phyloP scores from a whole-genome alignment of 2,888 invertebrate species.

The Euplexia lucipara region DNA sequence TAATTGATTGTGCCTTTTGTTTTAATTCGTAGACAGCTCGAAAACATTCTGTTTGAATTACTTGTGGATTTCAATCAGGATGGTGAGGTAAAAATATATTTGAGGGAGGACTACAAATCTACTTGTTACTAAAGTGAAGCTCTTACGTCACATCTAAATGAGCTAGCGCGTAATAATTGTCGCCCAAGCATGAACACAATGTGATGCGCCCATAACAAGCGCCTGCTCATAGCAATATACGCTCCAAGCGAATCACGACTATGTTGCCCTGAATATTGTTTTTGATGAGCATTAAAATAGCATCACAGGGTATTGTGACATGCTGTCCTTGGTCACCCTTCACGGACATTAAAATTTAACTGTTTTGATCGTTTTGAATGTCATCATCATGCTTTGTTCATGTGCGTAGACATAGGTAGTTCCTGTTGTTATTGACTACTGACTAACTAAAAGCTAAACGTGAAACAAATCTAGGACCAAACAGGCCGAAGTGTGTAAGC shows the following conservation, averaged over 20 bases:
- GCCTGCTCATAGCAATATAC: constrained; percentile 44
- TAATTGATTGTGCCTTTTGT: neutral
- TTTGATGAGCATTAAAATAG: constrained; percentile 33
- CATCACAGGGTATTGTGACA: constrained; percentile 38
- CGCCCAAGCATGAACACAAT: constrained; percentile 81
- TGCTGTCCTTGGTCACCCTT: constrained; percentile 72
- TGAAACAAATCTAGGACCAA: neutral
- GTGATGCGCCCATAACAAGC: constrained; percentile 62
- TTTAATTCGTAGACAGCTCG: neutral
- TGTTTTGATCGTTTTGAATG: constrained; percentile 64
- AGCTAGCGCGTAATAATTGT: constrained; percentile 68
- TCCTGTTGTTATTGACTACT: constrained; percentile 28
- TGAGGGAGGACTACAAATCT: neutral
- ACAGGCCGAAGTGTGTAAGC: neutral
- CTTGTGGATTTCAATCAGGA: too few relatives aligned
- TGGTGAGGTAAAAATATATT: too few relatives aligned
- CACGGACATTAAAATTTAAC: constrained; percentile 68
- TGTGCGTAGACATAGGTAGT: constrained; percentile 31
- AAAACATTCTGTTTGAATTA: constrained; percentile 9
- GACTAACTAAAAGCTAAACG: neutral
- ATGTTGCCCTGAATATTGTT: constrained; percentile 37
- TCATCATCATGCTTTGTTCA: constrained; percentile 34
- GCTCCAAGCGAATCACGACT: constrained; percentile 52
- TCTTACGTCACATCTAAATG: constrained; percentile 52
- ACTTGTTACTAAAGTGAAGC: constrained; percentile 26